A percentile compares a stretch with the other conserved stretches of the same genome.
These are phyloP conservation scores for Oscheius sp. DNA, from an alignment of 2,888 invertebrate genomes.

Conservation along the genomic window DNA sequence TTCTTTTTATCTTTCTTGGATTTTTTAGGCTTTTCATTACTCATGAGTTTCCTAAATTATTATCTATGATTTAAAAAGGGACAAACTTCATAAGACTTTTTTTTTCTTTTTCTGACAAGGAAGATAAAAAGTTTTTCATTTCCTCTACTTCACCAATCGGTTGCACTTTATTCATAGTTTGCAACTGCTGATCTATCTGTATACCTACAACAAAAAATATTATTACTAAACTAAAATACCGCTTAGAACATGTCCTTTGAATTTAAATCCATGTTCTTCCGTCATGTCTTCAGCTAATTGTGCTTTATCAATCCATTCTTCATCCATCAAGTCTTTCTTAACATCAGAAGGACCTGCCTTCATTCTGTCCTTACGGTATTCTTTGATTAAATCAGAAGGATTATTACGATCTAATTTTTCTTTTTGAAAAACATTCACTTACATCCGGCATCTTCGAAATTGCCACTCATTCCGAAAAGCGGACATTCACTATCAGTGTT, in stretches of 20 bases:
- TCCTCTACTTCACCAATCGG: conserved; percentile 42
- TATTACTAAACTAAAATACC: not conserved
- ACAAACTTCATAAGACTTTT: conserved; percentile 56
- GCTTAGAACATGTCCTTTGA: conserved; percentile 43
- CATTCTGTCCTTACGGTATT: conserved; percentile 42
- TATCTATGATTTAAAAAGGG: not conserved
- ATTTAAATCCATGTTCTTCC: conserved; percentile 67
- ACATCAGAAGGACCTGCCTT: conserved; percentile 21
- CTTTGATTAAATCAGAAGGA: conserved; percentile 67
- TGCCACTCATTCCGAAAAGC: conserved; percentile 77
- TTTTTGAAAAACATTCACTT: conserved; percentile 33
- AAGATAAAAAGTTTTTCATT: conserved; percentile 53
- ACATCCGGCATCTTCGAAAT: conserved; percentile 69
- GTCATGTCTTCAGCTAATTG: conserved; percentile 65
- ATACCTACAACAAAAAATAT: conserved; percentile 30
- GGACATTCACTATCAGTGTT: conserved; percentile 96
- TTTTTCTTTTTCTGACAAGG: conserved; percentile 58
- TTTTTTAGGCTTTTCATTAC: conserved; percentile 15
- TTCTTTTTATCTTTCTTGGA: conserved; percentile 33
- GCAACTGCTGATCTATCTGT: conserved; percentile 44
- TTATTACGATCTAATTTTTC: conserved; percentile 62
- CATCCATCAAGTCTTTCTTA: conserved; percentile 30
- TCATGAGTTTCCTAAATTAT: conserved; percentile 34
- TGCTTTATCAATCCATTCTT: conserved; percentile 56
- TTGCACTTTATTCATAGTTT: conserved; percentile 36